phyloP scores from a whole-genome alignment of 2,113 vertebrate species.

The Callospermophilus lateralis region DNA sequence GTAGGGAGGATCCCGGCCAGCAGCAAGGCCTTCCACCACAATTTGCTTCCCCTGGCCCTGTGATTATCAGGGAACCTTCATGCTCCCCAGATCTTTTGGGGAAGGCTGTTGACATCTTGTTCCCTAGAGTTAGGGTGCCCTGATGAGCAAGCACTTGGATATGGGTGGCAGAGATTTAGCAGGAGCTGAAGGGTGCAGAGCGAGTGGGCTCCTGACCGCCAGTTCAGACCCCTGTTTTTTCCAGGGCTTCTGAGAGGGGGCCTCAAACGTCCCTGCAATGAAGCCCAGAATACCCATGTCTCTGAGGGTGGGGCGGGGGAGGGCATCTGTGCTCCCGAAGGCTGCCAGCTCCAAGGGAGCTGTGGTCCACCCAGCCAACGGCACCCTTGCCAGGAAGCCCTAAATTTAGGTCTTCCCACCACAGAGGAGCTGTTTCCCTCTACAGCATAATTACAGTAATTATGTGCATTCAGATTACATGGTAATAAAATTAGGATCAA shows the following conservation, averaged over 20 bases:
- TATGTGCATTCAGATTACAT: constrained; percentile 92
- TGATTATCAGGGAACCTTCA: background rate
- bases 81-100: background rate
- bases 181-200: background rate
- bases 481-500: constrained; percentile 92
- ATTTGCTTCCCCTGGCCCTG: background rate
- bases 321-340: constrained; percentile 32
- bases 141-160: background rate
- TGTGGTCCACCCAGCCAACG: constrained; percentile 60
- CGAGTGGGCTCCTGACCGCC: background rate
- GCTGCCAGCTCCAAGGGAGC: constrained; percentile 59
- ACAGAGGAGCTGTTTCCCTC: constrained; percentile 86
- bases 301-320: background rate
- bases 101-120: background rate
- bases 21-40: background rate
- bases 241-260: background rate
- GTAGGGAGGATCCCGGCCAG: background rate
- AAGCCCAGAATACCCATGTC: constrained; percentile 31
- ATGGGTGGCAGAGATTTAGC: background rate
- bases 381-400: constrained; percentile 83
- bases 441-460: constrained; percentile 91
- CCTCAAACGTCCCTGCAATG: background rate
- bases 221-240: background rate
- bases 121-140: background rate
- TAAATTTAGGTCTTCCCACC: constrained; percentile 86